Conservation (phyloP, 2,888 invertebrate genomes). For the Nephrotoma guestfalica region DNA sequence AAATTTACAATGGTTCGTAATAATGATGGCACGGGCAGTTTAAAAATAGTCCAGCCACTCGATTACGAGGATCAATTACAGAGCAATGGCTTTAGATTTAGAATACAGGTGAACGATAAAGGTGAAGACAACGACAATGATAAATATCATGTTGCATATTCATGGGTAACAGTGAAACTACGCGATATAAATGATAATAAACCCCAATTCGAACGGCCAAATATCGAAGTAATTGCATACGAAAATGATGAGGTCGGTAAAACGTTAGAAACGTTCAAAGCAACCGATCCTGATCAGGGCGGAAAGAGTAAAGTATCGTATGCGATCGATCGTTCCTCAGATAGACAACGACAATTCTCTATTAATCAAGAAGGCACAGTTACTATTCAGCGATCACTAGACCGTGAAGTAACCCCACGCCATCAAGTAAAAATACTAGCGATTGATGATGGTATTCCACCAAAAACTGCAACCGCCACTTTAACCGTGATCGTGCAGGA, state of each 20-base stretch:
- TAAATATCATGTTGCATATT: slow-evolving; percentile 92
- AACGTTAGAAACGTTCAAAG: slow-evolving; percentile 83
- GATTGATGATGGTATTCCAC: slow-evolving; percentile 86
- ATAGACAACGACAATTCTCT: slow-evolving; percentile 83
- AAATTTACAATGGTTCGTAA: slow-evolving; percentile 95
- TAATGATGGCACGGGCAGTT: slow-evolving; percentile 87
- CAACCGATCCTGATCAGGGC: slow-evolving; percentile 91
- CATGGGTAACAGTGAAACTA: slow-evolving; percentile 86
- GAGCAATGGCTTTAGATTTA: slow-evolving; percentile 88
- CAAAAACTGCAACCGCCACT: slow-evolving; percentile 86
- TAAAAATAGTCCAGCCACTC: slow-evolving; percentile 88
- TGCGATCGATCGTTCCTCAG: slow-evolving; percentile 82
- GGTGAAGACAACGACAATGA: slow-evolving; percentile 93
- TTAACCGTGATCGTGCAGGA: slow-evolving; percentile 89
- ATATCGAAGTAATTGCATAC: slow-evolving; percentile 80
- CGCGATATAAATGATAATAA: slow-evolving; percentile 96
- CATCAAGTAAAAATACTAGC: slow-evolving; percentile 95
- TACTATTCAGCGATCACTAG: slow-evolving; percentile 80
- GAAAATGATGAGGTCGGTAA: slow-evolving; percentile 89
- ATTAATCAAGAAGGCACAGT: slow-evolving; percentile 93
- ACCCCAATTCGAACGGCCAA: slow-evolving; percentile 85
- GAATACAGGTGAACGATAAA: slow-evolving; percentile 88
- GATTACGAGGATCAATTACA: slow-evolving; percentile 92
- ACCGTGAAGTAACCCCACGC: slow-evolving; percentile 86
- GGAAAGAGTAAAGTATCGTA: slow-evolving; percentile 85